Base-by-base conservation (phyloP, 2,113 vertebrate species). In the Meleagris gallopavo region DNA sequence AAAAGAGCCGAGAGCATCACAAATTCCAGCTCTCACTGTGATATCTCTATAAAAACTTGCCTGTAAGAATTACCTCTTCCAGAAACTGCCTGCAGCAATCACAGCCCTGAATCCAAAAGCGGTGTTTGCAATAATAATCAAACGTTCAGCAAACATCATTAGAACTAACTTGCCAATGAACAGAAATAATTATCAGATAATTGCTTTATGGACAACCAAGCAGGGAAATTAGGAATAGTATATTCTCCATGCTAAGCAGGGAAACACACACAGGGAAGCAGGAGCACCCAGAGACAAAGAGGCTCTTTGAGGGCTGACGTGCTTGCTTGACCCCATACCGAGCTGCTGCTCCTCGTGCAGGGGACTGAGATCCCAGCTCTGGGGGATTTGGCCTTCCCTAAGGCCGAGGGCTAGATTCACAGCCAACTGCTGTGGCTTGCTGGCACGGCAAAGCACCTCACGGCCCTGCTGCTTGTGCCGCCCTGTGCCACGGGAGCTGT, bases 81-180 rank as follows among this genome's bases (percentile, higher is more conserved):
- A 75, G 32, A 64, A 92, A 15, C 36, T 3, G 1, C 8, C 36
- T 67, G 32, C 11, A 40, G 57, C 19, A 52, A 36, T 43, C 32
- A 11, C 60, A 84, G 40, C 58, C 70, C 78, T 3, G 32, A 32
- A 25, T 3, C n/a, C 9, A 72, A 24, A 72, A 46, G 24, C 29
- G 1, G 14, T 1, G 0, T 30, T 83, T 89, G 58, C 74, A 86
- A 10, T 52, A 89, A 41, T 48, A 75, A 92, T 65, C 54, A 86
- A 84, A 86, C 36, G 41, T 88, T 87, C 36, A 89, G 74, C 89
- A 97, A 94, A 92, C 82, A 77, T 62, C 77, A 85, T 92, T 85
- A 95, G 67, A 70, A 66, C 57, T 66, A 70, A 73, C 67, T 85
- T 73, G 81, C 62, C 89, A 89, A 46, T 14, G 43, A 92, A 34